These are phyloP conservation scores for Holotrichia oblita DNA, from an alignment of 1,140 invertebrate species.

Conservation along the genomic window DNA sequence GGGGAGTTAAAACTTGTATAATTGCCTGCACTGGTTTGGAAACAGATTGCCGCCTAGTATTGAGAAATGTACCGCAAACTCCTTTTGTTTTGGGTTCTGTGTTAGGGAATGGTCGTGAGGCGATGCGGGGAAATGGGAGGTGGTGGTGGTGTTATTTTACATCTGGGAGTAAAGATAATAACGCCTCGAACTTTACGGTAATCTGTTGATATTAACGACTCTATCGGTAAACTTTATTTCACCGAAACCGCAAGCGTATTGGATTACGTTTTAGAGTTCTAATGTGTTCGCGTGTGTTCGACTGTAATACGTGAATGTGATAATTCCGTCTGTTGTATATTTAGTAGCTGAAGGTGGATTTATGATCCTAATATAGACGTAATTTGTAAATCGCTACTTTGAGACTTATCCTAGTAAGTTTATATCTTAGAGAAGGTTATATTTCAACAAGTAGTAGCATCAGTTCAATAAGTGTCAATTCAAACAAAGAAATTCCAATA, in stretches of 20 bases:
- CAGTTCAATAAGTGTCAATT: too few species aligned
- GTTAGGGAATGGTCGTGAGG: neutral
- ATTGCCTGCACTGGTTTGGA: conserved; percentile 57
- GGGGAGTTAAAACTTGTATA: conserved; percentile 56
- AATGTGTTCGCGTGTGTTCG: too few species aligned
- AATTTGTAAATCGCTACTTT: too few species aligned
- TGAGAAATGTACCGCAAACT: conserved; percentile 51
- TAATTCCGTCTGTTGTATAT: too few species aligned
- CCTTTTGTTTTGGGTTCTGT: conserved; percentile 52
- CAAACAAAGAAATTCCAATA: too few species aligned
- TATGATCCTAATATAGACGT: too few species aligned
- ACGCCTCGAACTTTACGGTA: conserved; percentile 46
- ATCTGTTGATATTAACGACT: conserved; percentile 37
- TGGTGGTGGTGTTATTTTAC: conserved; percentile 49
- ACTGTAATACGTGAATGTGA: too few species aligned
- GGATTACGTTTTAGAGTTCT: conserved; percentile 31
- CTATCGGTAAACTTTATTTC: conserved; percentile 24
- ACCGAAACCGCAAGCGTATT: neutral
- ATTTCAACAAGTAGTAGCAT: too few species aligned
- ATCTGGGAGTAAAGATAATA: conserved; percentile 50
- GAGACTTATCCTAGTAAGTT: too few species aligned
- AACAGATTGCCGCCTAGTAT: conserved; percentile 59
- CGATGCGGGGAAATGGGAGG: neutral
- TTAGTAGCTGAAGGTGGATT: too few species aligned
- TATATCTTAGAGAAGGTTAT: too few species aligned